Percentiles rank a stretch among this genome's conserved stretches.
Conservation (phyloP, 2,797 vertebrate genomes). For the Lithobates pipiens region DNA sequence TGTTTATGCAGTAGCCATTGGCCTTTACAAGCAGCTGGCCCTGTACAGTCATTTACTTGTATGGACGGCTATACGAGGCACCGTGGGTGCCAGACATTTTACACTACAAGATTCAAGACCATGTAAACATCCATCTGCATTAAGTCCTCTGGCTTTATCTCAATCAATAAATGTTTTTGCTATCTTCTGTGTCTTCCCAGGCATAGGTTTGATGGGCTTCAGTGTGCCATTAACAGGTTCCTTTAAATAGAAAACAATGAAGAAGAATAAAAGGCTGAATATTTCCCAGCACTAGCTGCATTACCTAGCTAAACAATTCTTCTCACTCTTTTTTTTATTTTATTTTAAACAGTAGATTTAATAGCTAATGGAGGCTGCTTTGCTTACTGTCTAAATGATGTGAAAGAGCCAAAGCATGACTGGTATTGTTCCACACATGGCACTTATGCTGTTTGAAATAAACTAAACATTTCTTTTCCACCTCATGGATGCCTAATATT, state of each 20-base stretch:
- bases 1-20: too few species aligned
- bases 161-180: not conserved
- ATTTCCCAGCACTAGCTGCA: not conserved
- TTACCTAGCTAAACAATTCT: not conserved
- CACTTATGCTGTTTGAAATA: slow-evolving; percentile 41
- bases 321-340: not conserved
- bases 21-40: too few species aligned
- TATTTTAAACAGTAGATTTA: slow-evolving; percentile 8
- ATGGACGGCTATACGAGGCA: too few species aligned
- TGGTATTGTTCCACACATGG: slow-evolving; percentile 42
- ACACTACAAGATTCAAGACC: too few species aligned
- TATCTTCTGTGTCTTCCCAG: not conserved
- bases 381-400: slow-evolving; percentile 41
- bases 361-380: slow-evolving; percentile 22
- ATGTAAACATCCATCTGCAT: too few species aligned
- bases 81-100: too few species aligned
- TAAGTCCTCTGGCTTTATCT: too few species aligned
- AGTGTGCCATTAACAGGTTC: not conserved
- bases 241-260: not conserved
- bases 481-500: slow-evolving; percentile 56
- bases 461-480: slow-evolving; percentile 57
- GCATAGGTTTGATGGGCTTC: too few species aligned
- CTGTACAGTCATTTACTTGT: too few species aligned
- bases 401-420: slow-evolving; percentile 40
- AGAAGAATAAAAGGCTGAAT: too few species aligned